A percentile compares a stretch with the other conserved stretches of the same genome.
Evolutionary conservation across 2,113 vertebrate species (phyloP).

Genomic region (Hyla sarda): DNA sequence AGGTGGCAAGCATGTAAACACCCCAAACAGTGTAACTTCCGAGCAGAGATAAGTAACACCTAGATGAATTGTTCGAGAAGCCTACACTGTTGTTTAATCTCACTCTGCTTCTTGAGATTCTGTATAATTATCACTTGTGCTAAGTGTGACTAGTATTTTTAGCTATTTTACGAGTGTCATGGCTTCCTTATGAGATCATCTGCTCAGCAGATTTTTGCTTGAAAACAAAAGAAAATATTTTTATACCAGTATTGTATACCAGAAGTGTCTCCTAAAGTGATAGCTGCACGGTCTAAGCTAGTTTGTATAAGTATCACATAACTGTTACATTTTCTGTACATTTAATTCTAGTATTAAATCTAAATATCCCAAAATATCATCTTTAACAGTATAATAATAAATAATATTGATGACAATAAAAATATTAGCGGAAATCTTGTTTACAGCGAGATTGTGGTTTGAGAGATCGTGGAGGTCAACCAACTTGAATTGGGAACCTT

Average conservation of each 20-base stretch:
- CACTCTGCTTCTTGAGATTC: neutral
- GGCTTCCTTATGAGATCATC: no score
- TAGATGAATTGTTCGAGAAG: constrained; percentile 11
- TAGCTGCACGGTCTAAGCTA: no score
- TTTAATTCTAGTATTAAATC: no score
- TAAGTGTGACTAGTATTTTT: constrained; percentile 3
- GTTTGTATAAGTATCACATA: no score
- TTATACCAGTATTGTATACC: neutral
- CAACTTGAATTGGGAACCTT: no score
- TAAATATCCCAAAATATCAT: no score
- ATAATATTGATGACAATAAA: no score
- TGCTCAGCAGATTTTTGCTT: neutral
- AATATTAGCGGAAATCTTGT: no score
- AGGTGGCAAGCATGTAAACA: neutral
- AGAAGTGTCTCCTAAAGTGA: neutral
- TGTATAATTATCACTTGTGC: constrained; percentile 3
- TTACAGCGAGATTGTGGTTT: no score
- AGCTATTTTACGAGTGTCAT: neutral
- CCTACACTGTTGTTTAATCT: constrained; percentile 6
- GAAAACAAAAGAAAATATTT: neutral
- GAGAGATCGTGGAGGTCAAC: no score
- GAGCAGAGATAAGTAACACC: neutral
- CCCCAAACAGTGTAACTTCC: neutral
- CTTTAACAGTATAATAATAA: no score
- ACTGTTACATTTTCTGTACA: no score